A percentile compares a stretch with the other conserved stretches of the same genome.
Evolutionary conservation across 1,140 invertebrate genomes (phyloP).

Genomic region (Mylabris phalerata): DNA sequence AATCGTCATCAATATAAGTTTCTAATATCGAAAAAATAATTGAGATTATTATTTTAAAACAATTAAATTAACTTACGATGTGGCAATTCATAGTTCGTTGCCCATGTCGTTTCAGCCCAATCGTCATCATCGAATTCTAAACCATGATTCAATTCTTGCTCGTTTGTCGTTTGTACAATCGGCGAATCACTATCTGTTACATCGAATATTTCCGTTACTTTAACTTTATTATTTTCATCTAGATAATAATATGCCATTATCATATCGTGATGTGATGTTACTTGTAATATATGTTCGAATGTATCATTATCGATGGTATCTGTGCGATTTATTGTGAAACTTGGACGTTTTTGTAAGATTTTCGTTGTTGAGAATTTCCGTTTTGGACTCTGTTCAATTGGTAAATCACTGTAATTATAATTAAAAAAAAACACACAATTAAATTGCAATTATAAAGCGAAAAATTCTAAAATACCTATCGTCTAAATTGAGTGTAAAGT

Average conservation of each 20-base stretch:
- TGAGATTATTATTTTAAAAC: not conserved
- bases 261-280: constrained; percentile 77
- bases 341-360: constrained; percentile 38
- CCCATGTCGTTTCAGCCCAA: constrained; percentile 43
- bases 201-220: constrained; percentile 83
- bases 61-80: constrained; percentile 18
- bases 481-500: constrained; percentile 59
- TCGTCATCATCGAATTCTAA: constrained; percentile 46
- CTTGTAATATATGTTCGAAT: constrained; percentile 79
- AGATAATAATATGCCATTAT: constrained; percentile 87
- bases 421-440: constrained; percentile 6
- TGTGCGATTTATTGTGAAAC: constrained; percentile 46
- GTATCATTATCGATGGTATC: constrained; percentile 59
- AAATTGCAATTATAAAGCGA: too few species aligned
- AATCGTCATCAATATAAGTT: constrained; percentile 11
- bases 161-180: constrained; percentile 42
- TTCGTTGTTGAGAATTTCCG: constrained; percentile 32
- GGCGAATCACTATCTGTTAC: constrained; percentile 60
- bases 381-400: constrained; percentile 33
- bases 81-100: constrained; percentile 2
- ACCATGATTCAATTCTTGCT: constrained; percentile 44
- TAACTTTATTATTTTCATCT: constrained; percentile 77
- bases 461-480: constrained; percentile 38
- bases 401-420: constrained; percentile 38
- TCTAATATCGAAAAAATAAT: not conserved